Conservation (phyloP, 2,113 vertebrate species). For the Felis chaus region DNA sequence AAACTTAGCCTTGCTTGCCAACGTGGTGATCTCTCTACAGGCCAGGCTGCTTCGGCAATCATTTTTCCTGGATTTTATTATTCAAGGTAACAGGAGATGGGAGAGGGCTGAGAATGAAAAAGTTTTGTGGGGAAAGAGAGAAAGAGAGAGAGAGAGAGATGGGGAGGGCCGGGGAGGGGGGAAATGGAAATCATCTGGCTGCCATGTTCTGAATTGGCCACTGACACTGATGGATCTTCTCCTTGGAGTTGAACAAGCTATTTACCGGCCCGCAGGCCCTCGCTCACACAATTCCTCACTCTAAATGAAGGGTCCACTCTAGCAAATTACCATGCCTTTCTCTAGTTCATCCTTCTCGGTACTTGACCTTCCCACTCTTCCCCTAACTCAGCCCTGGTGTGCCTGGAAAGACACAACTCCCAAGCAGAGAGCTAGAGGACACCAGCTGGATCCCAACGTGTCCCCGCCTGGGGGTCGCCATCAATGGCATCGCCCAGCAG, state of each 20-base stretch:
- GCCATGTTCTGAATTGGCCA: neutral
- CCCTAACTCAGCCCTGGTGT: neutral
- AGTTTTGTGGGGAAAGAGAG: neutral
- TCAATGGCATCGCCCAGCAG: too few relatives aligned
- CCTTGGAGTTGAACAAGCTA: neutral
- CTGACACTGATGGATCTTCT: neutral
- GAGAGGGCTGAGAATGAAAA: neutral
- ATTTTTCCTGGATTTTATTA: neutral
- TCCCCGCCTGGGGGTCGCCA: neutral
- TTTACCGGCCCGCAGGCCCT: neutral
- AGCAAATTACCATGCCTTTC: neutral
- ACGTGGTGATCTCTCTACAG: neutral
- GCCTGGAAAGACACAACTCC: neutral
- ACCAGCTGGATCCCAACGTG: neutral
- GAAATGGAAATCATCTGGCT: neutral
- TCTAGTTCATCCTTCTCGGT: neutral
- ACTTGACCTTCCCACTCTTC: conserved; percentile 27
- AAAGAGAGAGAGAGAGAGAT: too few relatives aligned
- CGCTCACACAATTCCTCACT: neutral
- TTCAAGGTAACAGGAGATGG: too few relatives aligned
- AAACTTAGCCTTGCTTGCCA: neutral
- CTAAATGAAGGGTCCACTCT: neutral
- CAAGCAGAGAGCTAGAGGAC: neutral
- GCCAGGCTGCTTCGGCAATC: neutral
- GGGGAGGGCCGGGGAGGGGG: too few relatives aligned